Evolutionary conservation across 2,888 invertebrate species (phyloP).

Genomic region (Brassicogethes aeneus): DNA sequence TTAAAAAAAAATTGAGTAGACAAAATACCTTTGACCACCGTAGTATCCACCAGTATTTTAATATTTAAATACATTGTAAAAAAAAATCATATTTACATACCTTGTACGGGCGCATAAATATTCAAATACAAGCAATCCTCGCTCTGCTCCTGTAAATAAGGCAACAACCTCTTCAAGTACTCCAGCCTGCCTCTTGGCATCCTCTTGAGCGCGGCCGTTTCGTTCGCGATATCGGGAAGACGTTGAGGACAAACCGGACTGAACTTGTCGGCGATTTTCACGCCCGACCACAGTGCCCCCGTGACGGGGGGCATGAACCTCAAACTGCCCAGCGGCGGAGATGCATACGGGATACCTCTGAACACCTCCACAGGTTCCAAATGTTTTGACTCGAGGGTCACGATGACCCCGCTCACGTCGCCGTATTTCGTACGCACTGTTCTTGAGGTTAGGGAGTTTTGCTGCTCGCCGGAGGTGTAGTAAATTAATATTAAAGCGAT

Average conservation of each 20-base stretch:
- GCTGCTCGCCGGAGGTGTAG: conserved; percentile 20
- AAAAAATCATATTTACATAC: no score
- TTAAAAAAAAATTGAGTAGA: no score
- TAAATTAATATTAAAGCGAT: no score
- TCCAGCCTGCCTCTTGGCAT: conserved; percentile 87
- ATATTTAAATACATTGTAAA: no score
- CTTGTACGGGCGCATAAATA: conserved; percentile 92
- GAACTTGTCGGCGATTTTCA: conserved; percentile 78
- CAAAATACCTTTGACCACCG: no score
- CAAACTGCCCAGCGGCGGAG: conserved; percentile 78
- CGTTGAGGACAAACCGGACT: conserved; percentile 91
- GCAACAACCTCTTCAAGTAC: conserved; percentile 78
- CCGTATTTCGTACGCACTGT: conserved; percentile 84
- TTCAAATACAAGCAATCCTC: conserved; percentile 97
- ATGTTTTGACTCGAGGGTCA: conserved; percentile 70
- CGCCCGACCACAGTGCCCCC: conserved; percentile 85
- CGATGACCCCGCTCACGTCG: conserved; percentile 76
- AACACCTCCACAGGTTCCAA: conserved; percentile 88
- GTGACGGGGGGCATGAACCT: conserved; percentile 96
- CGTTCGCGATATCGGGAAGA: conserved; percentile 76
- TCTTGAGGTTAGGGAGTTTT: conserved; percentile 57
- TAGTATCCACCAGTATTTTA: no score
- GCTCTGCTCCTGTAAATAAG: conserved; percentile 82
- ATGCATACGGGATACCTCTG: conserved; percentile 90
- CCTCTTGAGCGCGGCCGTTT: conserved; percentile 69